Evolutionary conservation across 2,888 invertebrate species (phyloP), one percentile per base, ranked within the genome.

Genomic region (Epinotia nisella): DNA sequence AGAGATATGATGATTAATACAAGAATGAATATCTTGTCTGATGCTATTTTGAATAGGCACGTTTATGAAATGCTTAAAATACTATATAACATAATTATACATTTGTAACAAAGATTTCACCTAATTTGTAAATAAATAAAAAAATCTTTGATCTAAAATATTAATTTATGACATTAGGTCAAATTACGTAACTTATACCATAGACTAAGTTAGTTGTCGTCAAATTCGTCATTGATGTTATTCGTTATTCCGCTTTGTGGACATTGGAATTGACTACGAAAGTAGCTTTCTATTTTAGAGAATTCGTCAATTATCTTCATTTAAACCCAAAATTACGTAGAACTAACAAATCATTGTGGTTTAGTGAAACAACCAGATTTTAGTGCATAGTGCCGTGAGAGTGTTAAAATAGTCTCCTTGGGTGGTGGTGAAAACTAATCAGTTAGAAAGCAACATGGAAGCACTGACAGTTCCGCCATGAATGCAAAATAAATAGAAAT

Each of bases 401-500:
- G 73, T 69, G 58, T 77, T 70, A 58, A 75, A 74, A 71, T 78
- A 73, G 59, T 59, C 66, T 67, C 51, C 67, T 64, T 58, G 74
- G 66, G 64, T 71, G 53, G 49, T 73, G 75, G 66, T 70, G 64
- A 74, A 75, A 70, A 74, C 41, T 75, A 77, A 77, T 76, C 81
- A 83, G 87, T 87, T 90, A 93, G 94, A 94, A 94, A 94, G 94
- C 94, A 94, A 94, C 94, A 94, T 94, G 94, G 94, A 93, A 94
- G 94, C 92, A 86, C 87, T 94, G 94, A 94, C 94, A 94, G 94
- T 94, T 94, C 94, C 94, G 94, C 94, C 94, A 94, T 94, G 94
- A 94, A 94, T 92, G 93, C 94, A 93, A 93, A 93, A 93, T 93
- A 94, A 94, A 94, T 94, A 94, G 90, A 91, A 91, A 92, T 90